phyloP scores from a whole-genome alignment of 1,140 invertebrate genomes.

The Lepidostoma basale region DNA sequence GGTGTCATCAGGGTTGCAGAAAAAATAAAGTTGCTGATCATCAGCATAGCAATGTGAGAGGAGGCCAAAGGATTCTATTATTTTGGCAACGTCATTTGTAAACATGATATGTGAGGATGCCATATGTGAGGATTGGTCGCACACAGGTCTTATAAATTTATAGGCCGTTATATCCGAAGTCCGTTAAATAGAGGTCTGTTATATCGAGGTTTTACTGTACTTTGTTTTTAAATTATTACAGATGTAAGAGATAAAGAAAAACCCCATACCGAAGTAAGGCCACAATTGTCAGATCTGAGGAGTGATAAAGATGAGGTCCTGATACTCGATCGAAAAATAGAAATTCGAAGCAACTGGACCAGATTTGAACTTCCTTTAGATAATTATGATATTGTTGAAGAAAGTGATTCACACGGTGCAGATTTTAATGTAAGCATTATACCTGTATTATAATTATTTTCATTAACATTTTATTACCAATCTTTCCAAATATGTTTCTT shows the following conservation, averaged over 20 bases:
- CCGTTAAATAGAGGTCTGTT: too few relatives aligned
- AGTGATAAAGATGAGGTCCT: conserved; percentile 22
- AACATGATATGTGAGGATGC: too few relatives aligned
- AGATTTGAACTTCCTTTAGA: conserved; percentile 59
- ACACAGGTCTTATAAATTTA: too few relatives aligned
- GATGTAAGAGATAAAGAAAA: not conserved
- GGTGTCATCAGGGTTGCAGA: too few relatives aligned
- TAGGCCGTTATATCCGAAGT: too few relatives aligned
- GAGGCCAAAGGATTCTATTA: too few relatives aligned
- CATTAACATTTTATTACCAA: not conserved
- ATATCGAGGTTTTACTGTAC: too few relatives aligned
- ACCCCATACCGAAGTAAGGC: not conserved
- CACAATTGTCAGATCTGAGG: not conserved
- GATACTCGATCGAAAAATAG: conserved; percentile 49
- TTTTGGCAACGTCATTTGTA: too few relatives aligned
- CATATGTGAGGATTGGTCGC: too few relatives aligned
- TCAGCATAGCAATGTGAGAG: too few relatives aligned
- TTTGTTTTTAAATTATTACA: not conserved
- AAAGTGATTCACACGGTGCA: conserved; percentile 54
- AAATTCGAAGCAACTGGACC: conserved; percentile 58
- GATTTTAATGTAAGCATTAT: conserved; percentile 54
- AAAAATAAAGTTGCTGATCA: too few relatives aligned
- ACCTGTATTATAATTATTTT: not conserved
- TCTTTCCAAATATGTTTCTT: not conserved
- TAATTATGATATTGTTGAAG: conserved; percentile 51